Evolutionary conservation across 2,113 vertebrate species (phyloP), one percentile per base, ranked within the genome.

Genomic region (Larimichthys crocea): DNA sequence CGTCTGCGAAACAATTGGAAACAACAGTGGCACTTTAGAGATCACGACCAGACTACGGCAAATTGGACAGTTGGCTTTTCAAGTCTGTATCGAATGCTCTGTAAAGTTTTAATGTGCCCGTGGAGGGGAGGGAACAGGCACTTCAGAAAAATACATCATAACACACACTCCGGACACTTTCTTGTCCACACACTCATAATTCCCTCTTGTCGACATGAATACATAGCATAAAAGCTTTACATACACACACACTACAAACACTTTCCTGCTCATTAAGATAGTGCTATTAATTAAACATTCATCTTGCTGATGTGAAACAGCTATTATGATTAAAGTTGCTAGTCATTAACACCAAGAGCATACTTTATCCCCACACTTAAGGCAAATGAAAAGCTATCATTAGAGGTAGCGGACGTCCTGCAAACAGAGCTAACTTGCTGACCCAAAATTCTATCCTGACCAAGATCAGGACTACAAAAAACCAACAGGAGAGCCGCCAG

Each of bases 21-120:
- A 79, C 71, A 80, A 76, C 74, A 14, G 46, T 22, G 74, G 69
- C 48, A 60, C 89, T 80, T 86, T 24, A 76, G 75, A 76, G 73
- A 79, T 80, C 87, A 71, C 44, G 14, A 59, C 46, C 56, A 29
- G 26, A 66, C 69, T 6, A 29, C 40, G 26, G 65, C 49, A 83
- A 80, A 89, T 77, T 85, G 76, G 82, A 82, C 78, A 74, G 76
- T 76, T 56, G 71, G 59, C 70, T 84, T 84, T 82, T 63, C 55
- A 62, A 71, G 82, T 80, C 82, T 53, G 61, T 71, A 67, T 71
- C 52, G 5, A 82, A 85, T 68, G 50, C 31, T 82, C 49, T 35
- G 74, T 62, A 62, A 60, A 82, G 62, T 82, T 87, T 84, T 80
- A 81, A 84, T 73, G 76, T 64, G 50, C 4, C 48, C 10, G 10